A percentile compares a stretch with the other conserved stretches of the same genome.
phyloP scores from a whole-genome alignment of 2,888 invertebrate genomes.

The Chrysomela aeneicollis region DNA sequence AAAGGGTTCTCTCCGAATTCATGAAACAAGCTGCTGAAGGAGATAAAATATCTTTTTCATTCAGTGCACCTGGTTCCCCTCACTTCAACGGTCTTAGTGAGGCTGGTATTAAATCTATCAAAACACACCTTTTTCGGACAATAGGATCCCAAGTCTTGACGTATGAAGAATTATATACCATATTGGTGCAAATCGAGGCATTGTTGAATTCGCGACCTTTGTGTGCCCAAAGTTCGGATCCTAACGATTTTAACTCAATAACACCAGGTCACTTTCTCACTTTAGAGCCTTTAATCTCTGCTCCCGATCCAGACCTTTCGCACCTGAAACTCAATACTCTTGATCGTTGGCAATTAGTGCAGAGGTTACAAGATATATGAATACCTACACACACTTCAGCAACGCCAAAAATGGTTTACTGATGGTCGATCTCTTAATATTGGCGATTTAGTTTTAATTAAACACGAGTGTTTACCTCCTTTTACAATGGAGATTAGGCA shows the following conservation, averaged over 20 bases:
- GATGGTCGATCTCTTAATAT: neutral
- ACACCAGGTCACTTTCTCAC: no score
- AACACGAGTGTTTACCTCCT: no score
- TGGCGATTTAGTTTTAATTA: neutral
- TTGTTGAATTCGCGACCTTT: no score
- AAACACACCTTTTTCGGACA: neutral
- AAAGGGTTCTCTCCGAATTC: no score
- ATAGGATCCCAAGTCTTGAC: neutral
- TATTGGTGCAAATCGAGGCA: neutral
- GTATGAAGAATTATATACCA: neutral
- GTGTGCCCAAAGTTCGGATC: no score
- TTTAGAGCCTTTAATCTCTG: no score
- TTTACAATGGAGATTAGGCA: no score
- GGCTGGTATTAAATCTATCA: neutral
- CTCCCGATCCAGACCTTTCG: neutral
- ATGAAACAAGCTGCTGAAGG: no score
- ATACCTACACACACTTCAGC: neutral
- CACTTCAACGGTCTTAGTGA: neutral
- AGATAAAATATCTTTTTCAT: no score
- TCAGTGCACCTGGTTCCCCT: no score
- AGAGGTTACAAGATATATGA: neutral
- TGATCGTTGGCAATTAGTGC: neutral
- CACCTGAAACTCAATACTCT: neutral
- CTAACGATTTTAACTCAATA: neutral
- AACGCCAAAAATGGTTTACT: neutral